Conservation (phyloP, 2,113 vertebrate species). For the Atlantisia rogersi region DNA sequence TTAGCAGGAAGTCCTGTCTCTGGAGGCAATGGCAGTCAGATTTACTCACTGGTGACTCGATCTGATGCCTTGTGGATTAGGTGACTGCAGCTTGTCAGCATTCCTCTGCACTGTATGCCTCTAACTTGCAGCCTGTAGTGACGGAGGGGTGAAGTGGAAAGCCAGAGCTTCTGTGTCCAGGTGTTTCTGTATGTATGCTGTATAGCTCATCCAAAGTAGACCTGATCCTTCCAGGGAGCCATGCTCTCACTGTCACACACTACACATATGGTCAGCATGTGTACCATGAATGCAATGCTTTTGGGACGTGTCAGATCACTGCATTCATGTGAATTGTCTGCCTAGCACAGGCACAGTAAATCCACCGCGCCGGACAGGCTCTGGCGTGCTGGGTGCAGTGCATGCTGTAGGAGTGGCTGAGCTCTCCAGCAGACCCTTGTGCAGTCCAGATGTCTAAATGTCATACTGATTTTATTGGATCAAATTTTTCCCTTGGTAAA, state of each 20-base stretch:
- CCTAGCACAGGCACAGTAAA: background rate
- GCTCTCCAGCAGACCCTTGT: background rate
- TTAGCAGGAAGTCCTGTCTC: background rate
- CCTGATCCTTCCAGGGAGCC: background rate
- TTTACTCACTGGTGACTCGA: background rate
- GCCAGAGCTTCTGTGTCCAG: too few relatives aligned
- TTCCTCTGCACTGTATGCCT: background rate
- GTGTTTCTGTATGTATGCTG: background rate
- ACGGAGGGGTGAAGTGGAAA: rapidly evolving
- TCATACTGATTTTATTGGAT: background rate
- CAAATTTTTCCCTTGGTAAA: background rate
- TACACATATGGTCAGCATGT: background rate
- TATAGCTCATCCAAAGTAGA: rapidly evolving
- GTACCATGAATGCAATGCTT: background rate
- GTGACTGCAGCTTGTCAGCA: background rate
- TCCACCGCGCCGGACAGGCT: background rate
- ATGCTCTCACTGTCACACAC: background rate
- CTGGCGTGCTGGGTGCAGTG: background rate
- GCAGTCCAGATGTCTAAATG: background rate
- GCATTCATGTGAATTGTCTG: background rate
- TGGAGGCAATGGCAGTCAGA: background rate
- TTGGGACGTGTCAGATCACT: background rate
- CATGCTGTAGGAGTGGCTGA: background rate
- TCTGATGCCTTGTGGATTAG: background rate
- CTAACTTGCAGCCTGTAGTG: background rate